Base-by-base conservation (phyloP, 2,888 invertebrate species). In the Mythimna ferrago region DNA sequence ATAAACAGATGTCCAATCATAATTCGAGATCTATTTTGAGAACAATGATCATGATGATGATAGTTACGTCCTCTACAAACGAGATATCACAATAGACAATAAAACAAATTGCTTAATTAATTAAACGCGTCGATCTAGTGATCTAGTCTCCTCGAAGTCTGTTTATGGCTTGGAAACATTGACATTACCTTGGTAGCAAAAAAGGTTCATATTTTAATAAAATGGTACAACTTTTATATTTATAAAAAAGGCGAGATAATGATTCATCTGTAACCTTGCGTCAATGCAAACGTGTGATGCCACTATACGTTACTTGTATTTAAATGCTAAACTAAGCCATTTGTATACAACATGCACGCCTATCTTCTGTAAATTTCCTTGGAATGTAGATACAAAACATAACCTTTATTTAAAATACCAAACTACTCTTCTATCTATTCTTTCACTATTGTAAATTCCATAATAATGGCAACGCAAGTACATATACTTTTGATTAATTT, bases 241-340 rank as follows among this genome's bases (percentile, higher is more conserved):
- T 26, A 32, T 57, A 54, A 71, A 75, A 80, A 72, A 73, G 61
- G 26, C 54, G 53, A 61, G 60, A 68, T 48, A 71, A 78, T 87
- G 81, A 86, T 75, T 88, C 87, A 88, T 80, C 73, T 75, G 32
- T 77, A 83, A 82, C 88, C 86, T 87, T 86, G 85, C 65, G 71
- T 80, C 74, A 84, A 75, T 73, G 78, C 80, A 83, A 85, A 89
- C 81, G 81, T 79, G 60, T 78, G 84, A 86, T 68, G 82, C 70
- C 83, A 78, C 85, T 83, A 83, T 84, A 88, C 86, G 75, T 83
- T 80, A 71, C 73, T 61, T 71, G 74, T 78, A 76, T 90, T 89
- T 89, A 88, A 89, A 92, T 91, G 88, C 88, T 88, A 86, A 89
- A 86, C 82, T 76, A 72, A 77, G 79, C 73, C 78, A 80, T 85